Conservation (phyloP, 2,797 vertebrate species). For the Chrysocyon brachyurus region DNA sequence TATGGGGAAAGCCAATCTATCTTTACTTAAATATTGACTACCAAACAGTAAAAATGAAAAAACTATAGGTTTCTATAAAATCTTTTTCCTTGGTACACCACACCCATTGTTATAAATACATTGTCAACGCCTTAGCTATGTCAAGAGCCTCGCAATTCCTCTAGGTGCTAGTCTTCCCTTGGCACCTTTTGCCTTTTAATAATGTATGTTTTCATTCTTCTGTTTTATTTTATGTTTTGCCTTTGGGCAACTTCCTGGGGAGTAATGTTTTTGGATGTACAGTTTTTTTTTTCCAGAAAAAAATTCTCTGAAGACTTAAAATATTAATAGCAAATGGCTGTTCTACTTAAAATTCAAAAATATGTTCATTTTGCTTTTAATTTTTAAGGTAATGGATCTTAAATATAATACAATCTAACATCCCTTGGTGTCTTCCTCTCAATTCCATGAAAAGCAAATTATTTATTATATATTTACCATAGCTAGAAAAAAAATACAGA, state of each 20-base stretch:
- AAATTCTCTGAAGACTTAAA: background rate
- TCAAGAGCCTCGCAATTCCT: background rate
- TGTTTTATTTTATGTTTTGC: slow-evolving; percentile 28
- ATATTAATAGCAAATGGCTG: background rate
- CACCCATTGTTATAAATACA: background rate
- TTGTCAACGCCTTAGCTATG: background rate
- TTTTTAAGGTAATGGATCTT: slow-evolving; percentile 13
- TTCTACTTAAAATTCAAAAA: background rate
- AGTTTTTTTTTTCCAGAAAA: background rate
- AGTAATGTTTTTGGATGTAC: background rate
- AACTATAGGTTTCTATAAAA: background rate
- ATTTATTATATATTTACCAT: background rate
- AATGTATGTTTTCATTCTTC: background rate
- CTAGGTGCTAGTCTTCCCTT: background rate
- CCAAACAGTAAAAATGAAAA: background rate
- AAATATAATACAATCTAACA: background rate
- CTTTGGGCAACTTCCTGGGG: background rate
- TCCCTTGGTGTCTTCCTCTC: background rate
- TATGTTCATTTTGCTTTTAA: background rate
- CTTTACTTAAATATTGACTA: background rate
- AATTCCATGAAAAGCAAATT: background rate
- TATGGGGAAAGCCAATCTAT: background rate
- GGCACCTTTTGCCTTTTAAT: background rate
- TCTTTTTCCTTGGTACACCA: background rate
- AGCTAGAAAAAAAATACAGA: background rate